Conservation (phyloP, 2,888 invertebrate species). For the Caenorhabditis angaria region DNA sequence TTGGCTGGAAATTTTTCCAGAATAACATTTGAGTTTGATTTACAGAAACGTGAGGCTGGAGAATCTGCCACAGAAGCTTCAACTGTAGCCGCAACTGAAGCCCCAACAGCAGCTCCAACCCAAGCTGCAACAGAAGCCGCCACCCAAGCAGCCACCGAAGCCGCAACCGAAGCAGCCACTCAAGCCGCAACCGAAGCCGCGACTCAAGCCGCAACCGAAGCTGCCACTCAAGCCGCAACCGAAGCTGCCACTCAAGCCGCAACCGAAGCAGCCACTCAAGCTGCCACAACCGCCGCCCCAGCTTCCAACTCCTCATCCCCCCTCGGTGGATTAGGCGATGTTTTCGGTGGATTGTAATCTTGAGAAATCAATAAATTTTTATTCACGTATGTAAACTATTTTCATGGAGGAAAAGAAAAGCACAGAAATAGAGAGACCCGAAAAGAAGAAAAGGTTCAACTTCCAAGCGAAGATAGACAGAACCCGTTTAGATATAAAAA, state of each 20-base stretch:
- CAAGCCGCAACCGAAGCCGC: neutral
- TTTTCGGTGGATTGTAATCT: neutral
- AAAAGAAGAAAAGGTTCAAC: too few relatives aligned
- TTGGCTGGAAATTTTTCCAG: conserved; percentile 5
- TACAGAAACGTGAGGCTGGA: conserved; percentile 12
- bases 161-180: neutral
- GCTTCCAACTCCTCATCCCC: neutral
- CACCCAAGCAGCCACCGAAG: conserved; percentile 3
- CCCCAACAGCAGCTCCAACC: neutral
- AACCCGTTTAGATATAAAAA: conserved; percentile 2
- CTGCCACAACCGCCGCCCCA: conserved; percentile 6
- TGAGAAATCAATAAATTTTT: neutral
- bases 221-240: conserved; percentile 1
- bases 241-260: conserved; percentile 2
- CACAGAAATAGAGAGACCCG: too few relatives aligned
- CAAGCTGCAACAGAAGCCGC: neutral
- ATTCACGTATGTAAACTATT: too few relatives aligned
- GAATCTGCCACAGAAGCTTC: neutral
- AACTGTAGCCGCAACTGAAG: neutral
- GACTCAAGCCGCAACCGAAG: neutral
- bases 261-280: neutral
- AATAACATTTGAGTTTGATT: conserved; percentile 13
- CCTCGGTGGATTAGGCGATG: neutral
- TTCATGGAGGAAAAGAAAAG: too few relatives aligned
- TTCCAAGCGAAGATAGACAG: neutral